Evolutionary conservation across 2,113 vertebrate species (phyloP), one percentile per base, ranked within the genome.

Genomic region (Oreochromis niloticus): DNA sequence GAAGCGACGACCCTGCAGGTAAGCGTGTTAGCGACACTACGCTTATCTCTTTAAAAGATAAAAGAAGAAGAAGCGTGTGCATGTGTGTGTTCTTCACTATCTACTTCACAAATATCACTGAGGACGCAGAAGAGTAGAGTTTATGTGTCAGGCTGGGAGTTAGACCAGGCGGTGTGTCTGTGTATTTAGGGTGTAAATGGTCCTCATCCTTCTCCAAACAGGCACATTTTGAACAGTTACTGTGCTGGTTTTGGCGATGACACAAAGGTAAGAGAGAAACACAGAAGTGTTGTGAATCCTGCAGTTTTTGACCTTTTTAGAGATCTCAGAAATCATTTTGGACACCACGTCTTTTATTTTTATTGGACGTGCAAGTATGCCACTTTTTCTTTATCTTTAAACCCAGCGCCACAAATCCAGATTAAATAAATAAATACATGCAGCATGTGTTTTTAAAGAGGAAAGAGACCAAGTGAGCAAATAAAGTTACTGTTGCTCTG

Each of bases 331-430:
- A 78, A 50, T 50, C 0, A 52, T 78, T 52, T 50, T 32, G 71
- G 71, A 32, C 43, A 32, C 71, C 1, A 0, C 1, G 22, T 12
- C 71, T 32, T 11, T 0, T 27, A 9, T 1, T 75, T 75, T 75
- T 30, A 75, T 75, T 75, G 9, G 16, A 75, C 1, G 43, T 19
- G 14, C 71, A 78, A 78, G 50, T 78, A 13, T 32, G 24, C 16
- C 46, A 50, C 46, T 48, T 50, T 50, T 50, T 32, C 9, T 50
- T 32, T 17, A 32, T 4, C 14, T 50, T 78, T 78, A 8, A 50
- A 50, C 43, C 16, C 24, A 32, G 71, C 1, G 6, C 9, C 43
- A 50, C 43, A 50, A 50, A 50, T 50, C 43, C 43, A 48, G n/a
- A 75, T 48, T 30, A 75, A 30, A 48, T 48, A 1, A 68, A 36